Conservation (phyloP, 2,797 vertebrate genomes). For the Peromyscus aztecus region DNA sequence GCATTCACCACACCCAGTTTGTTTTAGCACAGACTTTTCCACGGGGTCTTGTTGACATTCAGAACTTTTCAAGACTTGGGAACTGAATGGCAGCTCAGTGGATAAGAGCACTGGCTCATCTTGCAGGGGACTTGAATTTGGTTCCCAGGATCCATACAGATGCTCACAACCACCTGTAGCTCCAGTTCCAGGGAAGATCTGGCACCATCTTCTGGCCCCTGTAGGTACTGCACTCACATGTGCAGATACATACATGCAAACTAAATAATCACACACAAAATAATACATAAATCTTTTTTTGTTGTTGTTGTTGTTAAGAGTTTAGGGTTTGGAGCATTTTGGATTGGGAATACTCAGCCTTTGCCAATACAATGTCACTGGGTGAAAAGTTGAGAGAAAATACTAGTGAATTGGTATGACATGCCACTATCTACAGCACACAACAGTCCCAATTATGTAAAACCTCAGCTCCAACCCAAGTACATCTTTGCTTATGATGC, state of each 20-base stretch:
- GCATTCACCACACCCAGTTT: not conserved
- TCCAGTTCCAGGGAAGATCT: not conserved
- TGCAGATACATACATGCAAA: not conserved
- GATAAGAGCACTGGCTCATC: not conserved
- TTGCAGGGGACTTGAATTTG: not conserved
- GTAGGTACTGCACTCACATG: not conserved
- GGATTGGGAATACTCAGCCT: not conserved
- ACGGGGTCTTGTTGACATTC: not conserved
- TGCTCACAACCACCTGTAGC: not conserved
- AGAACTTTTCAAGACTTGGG: not conserved
- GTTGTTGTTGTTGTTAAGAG: not conserved
- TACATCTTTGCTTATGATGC: not conserved
- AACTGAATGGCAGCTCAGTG: not conserved
- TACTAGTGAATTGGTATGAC: accelerated
- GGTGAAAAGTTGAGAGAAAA: not conserved
- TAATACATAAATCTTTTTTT: not conserved
- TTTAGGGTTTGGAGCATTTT: not conserved
- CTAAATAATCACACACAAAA: not conserved
- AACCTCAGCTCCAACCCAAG: not conserved
- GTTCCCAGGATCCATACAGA: not conserved
- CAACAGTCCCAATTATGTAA: not conserved
- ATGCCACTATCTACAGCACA: too few relatives aligned
- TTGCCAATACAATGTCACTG: not conserved
- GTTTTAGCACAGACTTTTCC: not conserved
- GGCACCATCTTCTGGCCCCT: not conserved